phyloP scores from a whole-genome alignment of 2,888 invertebrate species.

The Drosophila setosimentum region DNA sequence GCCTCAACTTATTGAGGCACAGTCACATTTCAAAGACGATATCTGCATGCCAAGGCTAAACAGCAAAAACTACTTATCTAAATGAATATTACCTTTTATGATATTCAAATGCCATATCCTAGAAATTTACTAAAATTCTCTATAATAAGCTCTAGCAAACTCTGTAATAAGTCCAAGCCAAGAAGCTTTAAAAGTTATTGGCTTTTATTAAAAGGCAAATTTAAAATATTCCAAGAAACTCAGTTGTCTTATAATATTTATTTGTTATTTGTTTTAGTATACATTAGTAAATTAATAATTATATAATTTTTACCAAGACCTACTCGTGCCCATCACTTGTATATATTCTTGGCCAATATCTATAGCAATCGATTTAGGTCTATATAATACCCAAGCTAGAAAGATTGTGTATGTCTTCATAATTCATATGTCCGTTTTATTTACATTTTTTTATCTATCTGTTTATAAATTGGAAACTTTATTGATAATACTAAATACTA shows the following conservation, averaged over 20 bases:
- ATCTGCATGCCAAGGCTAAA: constrained; percentile 24
- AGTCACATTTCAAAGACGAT: constrained; percentile 40
- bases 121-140: neutral
- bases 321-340: neutral
- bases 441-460: too few relatives aligned
- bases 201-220: neutral
- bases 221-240: neutral
- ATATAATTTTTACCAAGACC: neutral
- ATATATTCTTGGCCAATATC: neutral
- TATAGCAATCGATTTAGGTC: neutral
- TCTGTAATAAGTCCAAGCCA: neutral
- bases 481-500: neutral
- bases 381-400: neutral
- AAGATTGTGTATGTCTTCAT: neutral
- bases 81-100: constrained; percentile 9
- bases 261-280: neutral
- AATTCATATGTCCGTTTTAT: neutral
- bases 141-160: neutral
- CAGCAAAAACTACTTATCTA: constrained; percentile 17
- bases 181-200: neutral
- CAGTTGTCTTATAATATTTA: neutral
- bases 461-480: neutral
- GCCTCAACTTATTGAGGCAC: neutral
- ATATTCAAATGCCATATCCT: constrained; percentile 2
- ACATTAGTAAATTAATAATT: neutral